Evolutionary conservation across 2,113 vertebrate species (phyloP).

Genomic region (Anguilla rostrata): DNA sequence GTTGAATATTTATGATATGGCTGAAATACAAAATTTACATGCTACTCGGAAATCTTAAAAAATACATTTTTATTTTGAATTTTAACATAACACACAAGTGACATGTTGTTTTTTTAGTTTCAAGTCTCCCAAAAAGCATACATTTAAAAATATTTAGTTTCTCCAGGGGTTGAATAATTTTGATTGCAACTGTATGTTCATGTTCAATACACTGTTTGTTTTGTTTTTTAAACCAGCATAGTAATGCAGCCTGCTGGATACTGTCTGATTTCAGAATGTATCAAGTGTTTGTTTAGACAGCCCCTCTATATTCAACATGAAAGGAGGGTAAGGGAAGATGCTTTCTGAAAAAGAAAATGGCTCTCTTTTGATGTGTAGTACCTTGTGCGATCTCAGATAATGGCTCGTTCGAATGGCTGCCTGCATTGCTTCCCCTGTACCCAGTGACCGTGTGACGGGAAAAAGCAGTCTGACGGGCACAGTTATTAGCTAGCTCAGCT

Average conservation of each 20-base stretch:
- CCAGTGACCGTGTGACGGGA: background rate
- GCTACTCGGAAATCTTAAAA: no score
- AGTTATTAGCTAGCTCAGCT: background rate
- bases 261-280: background rate
- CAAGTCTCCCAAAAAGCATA: no score
- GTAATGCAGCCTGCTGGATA: background rate
- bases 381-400: background rate
- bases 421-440: background rate
- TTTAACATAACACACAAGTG: no score
- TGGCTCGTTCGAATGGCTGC: background rate
- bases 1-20: no score
- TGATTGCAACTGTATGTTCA: no score
- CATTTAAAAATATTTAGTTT: no score
- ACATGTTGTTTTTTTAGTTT: no score
- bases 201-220: no score
- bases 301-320: background rate
- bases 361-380: background rate
- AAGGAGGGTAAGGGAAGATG: background rate
- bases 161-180: no score
- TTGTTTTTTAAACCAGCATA: no score
- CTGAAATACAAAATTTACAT: no score
- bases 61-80: no score
- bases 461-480: conserved; percentile 7
- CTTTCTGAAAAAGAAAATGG: background rate
- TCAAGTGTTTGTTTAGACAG: background rate